Percentiles rank a stretch among this genome's conserved stretches.
These are phyloP conservation scores for Coendou prehensilis DNA, from an alignment of 2,797 vertebrate species.

Conservation along the genomic window DNA sequence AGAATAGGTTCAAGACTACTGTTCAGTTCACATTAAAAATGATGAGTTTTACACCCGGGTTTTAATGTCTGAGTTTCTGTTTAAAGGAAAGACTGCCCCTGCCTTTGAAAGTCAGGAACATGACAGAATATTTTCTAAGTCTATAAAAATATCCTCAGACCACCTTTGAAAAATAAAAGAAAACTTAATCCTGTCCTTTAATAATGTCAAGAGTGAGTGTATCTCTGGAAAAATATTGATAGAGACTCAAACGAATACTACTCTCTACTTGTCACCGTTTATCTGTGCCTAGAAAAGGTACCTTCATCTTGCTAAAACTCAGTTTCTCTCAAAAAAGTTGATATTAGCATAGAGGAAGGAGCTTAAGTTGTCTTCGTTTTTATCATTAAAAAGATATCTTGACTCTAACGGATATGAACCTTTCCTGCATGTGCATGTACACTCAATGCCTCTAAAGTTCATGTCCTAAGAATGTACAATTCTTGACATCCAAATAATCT, in stretches of 20 bases:
- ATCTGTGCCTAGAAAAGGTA: not conserved
- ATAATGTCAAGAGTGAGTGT: slow-evolving; percentile 58
- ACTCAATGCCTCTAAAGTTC: not conserved
- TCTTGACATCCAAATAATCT: not conserved
- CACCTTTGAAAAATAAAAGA: slow-evolving; percentile 27
- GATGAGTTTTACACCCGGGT: not conserved
- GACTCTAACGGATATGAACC: not conserved
- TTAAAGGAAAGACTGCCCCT: not conserved
- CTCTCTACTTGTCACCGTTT: not conserved
- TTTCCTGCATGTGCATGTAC: not conserved
- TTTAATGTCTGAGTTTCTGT: slow-evolving; percentile 59
- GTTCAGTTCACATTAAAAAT: slow-evolving; percentile 30
- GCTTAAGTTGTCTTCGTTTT: not conserved
- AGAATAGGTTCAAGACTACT: not conserved
- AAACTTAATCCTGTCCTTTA: slow-evolving; percentile 47
- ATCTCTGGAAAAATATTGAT: slow-evolving; percentile 63
- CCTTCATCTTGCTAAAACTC: not conserved
- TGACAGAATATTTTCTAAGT: slow-evolving; percentile 40
- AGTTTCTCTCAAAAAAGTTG: not conserved
- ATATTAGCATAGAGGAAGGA: not conserved
- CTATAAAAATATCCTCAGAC: not conserved
- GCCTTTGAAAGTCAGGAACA: slow-evolving; percentile 41
- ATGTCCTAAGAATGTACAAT: not conserved
- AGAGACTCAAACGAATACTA: not conserved
- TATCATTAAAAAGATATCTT: slow-evolving; percentile 18